Percentiles rank a stretch among this genome's conserved stretches.
phyloP scores from a whole-genome alignment of 2,888 invertebrate species.

The Hesperia comma region DNA sequence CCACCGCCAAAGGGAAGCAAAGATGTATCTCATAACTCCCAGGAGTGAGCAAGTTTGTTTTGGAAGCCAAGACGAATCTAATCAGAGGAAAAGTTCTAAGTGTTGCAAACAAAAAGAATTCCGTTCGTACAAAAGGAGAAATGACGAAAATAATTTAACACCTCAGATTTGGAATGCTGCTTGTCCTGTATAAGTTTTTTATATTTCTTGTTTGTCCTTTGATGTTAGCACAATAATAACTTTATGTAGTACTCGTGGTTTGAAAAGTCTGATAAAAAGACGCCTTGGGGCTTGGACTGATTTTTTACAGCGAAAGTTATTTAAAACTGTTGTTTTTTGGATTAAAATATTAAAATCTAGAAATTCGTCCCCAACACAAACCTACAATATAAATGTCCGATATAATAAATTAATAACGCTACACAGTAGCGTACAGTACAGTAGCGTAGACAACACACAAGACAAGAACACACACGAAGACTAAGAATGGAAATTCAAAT shows the following conservation, averaged over 20 bases:
- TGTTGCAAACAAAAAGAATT: conserved; percentile 36
- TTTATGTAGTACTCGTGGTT: not conserved
- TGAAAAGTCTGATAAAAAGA: conserved; percentile 1
- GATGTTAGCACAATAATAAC: not conserved
- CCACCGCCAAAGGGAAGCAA: conserved; percentile 13
- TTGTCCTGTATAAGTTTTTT: conserved; percentile 18
- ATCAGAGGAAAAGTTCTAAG: conserved; percentile 36
- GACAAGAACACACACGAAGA: no score
- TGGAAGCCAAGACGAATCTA: conserved; percentile 34
- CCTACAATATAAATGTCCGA: no score
- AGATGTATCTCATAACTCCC: conserved; percentile 32
- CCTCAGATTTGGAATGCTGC: conserved; percentile 24
- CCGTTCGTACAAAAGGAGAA: conserved; percentile 16
- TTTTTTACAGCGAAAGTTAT: not conserved
- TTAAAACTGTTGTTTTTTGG: not conserved
- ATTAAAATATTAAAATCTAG: not conserved
- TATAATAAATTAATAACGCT: no score
- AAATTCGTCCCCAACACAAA: no score
- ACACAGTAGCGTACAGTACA: no score
- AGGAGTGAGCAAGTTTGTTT: conserved; percentile 30
- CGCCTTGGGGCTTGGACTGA: not conserved
- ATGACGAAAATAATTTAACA: conserved; percentile 29
- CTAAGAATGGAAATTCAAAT: no score
- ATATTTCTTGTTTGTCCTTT: conserved; percentile 7
- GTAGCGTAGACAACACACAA: no score